Evolutionary conservation across 2,113 vertebrate species (phyloP).

Genomic region (Lepus europaeus): DNA sequence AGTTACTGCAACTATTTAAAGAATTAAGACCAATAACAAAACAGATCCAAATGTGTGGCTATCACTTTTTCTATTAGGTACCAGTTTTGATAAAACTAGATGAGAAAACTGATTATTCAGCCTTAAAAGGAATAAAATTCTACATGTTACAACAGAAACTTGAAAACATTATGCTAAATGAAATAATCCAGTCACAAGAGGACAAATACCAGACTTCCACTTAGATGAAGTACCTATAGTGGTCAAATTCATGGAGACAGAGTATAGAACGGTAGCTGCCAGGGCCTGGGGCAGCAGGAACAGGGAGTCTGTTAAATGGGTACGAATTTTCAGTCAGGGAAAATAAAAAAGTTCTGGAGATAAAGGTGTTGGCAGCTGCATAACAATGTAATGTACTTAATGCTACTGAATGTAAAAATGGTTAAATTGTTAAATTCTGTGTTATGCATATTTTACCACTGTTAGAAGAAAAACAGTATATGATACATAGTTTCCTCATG

Average conservation of each 20-base stretch:
- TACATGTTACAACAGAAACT: neutral
- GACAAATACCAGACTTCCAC: slow-evolving; percentile 26
- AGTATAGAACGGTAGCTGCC: neutral
- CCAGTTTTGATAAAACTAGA: neutral
- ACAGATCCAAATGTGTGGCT: neutral
- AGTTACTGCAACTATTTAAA: neutral
- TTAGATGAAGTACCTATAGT: neutral
- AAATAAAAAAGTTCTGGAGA: neutral
- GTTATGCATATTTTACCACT: neutral
- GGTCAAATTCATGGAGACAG: neutral
- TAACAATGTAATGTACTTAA: neutral
- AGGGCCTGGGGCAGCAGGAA: neutral
- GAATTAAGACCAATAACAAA: slow-evolving; percentile 1
- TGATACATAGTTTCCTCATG: slow-evolving; percentile 12
- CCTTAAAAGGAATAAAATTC: neutral
- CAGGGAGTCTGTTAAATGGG: neutral
- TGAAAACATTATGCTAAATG: neutral
- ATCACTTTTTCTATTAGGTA: neutral
- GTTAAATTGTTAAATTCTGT: neutral
- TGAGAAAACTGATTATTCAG: neutral
- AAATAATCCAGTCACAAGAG: slow-evolving; percentile 10
- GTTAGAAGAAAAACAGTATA: neutral
- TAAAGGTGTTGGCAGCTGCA: neutral
- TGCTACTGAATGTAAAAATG: neutral
- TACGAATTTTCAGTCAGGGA: neutral